Conservation (phyloP, 92 coral and sea anemone species). For the Siderastrea siderea region DNA sequence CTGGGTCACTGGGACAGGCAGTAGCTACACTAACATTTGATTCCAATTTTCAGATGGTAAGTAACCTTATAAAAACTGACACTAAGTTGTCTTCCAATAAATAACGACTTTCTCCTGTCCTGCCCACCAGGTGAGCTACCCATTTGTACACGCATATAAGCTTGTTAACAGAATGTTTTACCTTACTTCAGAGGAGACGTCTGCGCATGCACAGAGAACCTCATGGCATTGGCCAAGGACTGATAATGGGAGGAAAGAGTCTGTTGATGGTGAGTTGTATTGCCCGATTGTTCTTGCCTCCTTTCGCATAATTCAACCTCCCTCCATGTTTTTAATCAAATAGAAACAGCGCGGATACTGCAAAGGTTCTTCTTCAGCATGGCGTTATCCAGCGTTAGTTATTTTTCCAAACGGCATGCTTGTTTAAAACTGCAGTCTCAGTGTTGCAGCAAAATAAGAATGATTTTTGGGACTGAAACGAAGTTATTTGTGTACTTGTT, state of each 20-base stretch:
- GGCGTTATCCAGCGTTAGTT: no score
- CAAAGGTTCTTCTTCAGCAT: no score
- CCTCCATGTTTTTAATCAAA: no score
- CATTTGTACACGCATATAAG: not conserved
- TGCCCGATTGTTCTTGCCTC: not conserved
- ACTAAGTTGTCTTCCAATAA: no score
- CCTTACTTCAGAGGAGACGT: conserved; percentile 81
- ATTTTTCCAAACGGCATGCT: not conserved
- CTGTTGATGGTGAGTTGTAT: conserved; percentile 84
- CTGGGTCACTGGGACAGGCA: conserved; percentile 95
- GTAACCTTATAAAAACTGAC: not conserved
- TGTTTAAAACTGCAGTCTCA: not conserved
- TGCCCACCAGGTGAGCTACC: no score
- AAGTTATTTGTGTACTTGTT: no score
- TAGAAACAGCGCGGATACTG: no score
- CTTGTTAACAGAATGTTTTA: not conserved
- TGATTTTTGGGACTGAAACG: not conserved
- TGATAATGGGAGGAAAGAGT: conserved; percentile 95
- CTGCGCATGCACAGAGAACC: conserved; percentile 93
- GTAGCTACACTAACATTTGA: conserved; percentile 96
- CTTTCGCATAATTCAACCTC: no score
- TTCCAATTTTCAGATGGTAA: conserved; percentile 92
- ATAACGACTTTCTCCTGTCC: no score
- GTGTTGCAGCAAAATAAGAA: not conserved
- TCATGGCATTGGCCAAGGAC: conserved; percentile 90